Conservation (phyloP, 2,797 vertebrate genomes). For the Scolopax rusticola region DNA sequence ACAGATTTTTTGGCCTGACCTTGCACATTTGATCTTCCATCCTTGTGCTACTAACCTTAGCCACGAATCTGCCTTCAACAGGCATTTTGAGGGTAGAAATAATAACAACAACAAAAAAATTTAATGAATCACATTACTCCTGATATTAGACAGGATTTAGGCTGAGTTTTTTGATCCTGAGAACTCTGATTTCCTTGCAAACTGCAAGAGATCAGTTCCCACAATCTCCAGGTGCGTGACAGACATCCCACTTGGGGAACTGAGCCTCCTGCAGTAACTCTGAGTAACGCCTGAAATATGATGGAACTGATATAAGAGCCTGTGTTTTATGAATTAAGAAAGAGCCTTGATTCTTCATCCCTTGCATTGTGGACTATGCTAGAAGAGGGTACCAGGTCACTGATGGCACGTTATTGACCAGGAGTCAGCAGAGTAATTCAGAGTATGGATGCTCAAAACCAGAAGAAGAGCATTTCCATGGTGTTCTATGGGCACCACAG, state of each 20-base stretch:
- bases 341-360: not conserved
- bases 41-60: not conserved
- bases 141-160: not conserved
- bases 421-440: not conserved
- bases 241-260: not conserved
- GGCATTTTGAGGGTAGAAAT: not conserved
- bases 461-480: fast-evolving
- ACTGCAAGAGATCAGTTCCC: conserved; percentile 15
- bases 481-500: not conserved
- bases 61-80: not conserved
- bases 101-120: not conserved
- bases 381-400: not conserved
- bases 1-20: not conserved
- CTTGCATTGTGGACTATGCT: not conserved
- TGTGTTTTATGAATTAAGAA: not conserved
- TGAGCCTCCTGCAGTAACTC: conserved; percentile 16
- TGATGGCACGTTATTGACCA: not conserved
- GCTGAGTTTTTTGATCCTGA: conserved; percentile 1
- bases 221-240: conserved; percentile 28
- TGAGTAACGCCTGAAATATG: not conserved
- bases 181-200: not conserved
- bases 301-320: fast-evolving
- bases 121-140: not conserved
- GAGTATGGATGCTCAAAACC: not conserved
- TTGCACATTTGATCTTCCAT: not conserved